These are phyloP conservation scores for Dipodomys stephensi DNA, from an alignment of 2,113 vertebrate genomes.

Conservation along the genomic window DNA sequence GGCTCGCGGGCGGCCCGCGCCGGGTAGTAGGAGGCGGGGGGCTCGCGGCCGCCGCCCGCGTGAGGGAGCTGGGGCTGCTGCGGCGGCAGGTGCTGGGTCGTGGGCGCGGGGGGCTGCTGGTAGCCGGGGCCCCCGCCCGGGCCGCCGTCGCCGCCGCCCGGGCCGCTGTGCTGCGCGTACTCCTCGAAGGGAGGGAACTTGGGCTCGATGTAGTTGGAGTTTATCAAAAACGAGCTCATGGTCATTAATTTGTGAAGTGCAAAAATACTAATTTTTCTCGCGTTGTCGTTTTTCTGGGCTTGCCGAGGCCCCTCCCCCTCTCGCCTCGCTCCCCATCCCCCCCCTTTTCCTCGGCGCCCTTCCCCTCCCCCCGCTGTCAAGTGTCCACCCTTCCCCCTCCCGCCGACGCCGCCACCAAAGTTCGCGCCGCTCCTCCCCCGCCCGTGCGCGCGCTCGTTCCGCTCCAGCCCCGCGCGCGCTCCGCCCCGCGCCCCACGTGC, in stretches of 20 bases:
- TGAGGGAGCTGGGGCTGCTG: constrained; percentile 87
- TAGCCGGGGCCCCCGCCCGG: constrained; percentile 80
- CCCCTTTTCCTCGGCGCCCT: constrained; percentile 16
- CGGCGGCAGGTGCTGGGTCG: constrained; percentile 77
- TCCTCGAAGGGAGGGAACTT: constrained; percentile 99
- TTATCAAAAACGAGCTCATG: constrained; percentile 99
- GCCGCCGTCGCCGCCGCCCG: constrained; percentile 89
- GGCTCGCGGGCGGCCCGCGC: constrained; percentile 90
- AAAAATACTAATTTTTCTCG: constrained; percentile 99
- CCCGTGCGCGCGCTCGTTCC: not conserved
- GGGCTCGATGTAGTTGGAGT: constrained; percentile 99
- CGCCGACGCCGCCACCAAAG: constrained; percentile 76
- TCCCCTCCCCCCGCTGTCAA: constrained; percentile 90
- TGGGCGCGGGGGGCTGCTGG: constrained; percentile 92
- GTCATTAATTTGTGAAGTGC: constrained; percentile 99
- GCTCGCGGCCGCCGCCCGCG: constrained; percentile 84
- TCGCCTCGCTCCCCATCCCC: constrained; percentile 71
- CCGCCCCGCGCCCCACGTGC: constrained; percentile 84
- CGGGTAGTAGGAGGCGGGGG: constrained; percentile 93
- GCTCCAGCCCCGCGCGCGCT: constrained; percentile 56
- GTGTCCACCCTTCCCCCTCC: constrained; percentile 82
- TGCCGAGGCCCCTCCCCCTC: constrained; percentile 95
- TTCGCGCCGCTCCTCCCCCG: constrained; percentile 68
- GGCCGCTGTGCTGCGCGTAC: constrained; percentile 95
- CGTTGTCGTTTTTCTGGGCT: constrained; percentile 99